Evolutionary conservation across 2,113 vertebrate genomes (phyloP).

Genomic region (Chamaetylas fuelleborni): DNA sequence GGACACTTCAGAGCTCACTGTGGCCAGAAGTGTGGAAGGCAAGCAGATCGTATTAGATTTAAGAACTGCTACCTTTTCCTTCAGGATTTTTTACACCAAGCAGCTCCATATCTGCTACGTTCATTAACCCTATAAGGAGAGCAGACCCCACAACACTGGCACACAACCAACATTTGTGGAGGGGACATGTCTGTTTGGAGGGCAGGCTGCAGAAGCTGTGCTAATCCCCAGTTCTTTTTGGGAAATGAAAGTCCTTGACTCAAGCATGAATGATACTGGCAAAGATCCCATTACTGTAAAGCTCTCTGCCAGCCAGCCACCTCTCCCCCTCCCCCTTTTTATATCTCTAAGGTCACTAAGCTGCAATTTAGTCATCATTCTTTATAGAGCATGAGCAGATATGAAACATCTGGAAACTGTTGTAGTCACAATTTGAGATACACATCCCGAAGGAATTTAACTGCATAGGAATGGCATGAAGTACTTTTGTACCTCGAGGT

Average conservation of each 20-base stretch:
- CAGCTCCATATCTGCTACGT: background rate
- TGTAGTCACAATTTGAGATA: constrained; percentile 48
- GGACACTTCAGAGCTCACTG: background rate
- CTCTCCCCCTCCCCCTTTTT: constrained; percentile 45
- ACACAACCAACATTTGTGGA: background rate
- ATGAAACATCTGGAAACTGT: constrained; percentile 56
- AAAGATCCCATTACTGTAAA: constrained; percentile 60
- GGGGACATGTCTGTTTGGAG: background rate
- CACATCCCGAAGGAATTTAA: background rate
- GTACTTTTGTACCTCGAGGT: background rate
- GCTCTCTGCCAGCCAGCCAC: constrained; percentile 40
- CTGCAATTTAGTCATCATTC: constrained; percentile 65
- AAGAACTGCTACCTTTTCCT: background rate
- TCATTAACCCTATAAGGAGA: background rate
- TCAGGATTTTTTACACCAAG: background rate
- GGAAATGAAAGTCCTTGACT: constrained; percentile 68
- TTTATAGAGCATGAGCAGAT: constrained; percentile 52
- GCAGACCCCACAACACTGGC: background rate
- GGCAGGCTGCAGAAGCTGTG: constrained; percentile 20
- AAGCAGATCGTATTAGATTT: background rate
- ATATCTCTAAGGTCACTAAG: constrained; percentile 58
- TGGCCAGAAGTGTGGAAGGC: background rate
- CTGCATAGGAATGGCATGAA: background rate
- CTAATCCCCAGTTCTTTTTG: constrained; percentile 54
- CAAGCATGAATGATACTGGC: constrained; percentile 57